phyloP scores from a whole-genome alignment of 1,140 invertebrate species.

The Heliconius hewitsoni region DNA sequence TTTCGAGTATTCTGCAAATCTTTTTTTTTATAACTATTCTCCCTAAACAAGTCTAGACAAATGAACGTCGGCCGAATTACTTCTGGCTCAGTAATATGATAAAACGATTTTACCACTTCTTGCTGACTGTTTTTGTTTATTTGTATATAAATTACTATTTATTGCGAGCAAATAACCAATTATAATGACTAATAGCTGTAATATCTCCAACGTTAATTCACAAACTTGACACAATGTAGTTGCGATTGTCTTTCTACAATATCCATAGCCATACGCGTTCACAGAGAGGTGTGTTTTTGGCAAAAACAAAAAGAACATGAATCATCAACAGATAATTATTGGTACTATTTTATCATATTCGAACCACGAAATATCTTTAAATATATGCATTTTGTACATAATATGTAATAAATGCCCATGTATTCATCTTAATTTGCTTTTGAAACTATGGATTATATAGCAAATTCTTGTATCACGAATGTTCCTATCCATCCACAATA shows the following conservation, averaged over 20 bases:
- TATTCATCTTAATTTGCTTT: neutral
- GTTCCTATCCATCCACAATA: slow-evolving; percentile 4
- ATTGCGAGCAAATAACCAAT: slow-evolving; percentile 36
- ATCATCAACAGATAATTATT: neutral
- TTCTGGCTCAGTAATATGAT: slow-evolving; percentile 34
- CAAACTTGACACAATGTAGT: neutral
- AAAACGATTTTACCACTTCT: slow-evolving; percentile 40
- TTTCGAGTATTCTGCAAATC: slow-evolving; percentile 42
- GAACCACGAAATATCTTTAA: neutral
- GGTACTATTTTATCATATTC: neutral
- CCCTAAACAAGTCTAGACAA: slow-evolving; percentile 46
- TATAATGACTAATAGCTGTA: slow-evolving; percentile 29
- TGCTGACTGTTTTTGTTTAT: slow-evolving; percentile 39
- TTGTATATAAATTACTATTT: slow-evolving; percentile 28
- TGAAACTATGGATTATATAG: neutral
- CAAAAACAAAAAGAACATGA: neutral
- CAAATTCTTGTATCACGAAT: neutral
- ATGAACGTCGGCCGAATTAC: slow-evolving; percentile 40
- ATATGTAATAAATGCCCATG: neutral
- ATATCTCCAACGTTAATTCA: slow-evolving; percentile 24
- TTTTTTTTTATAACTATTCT: slow-evolving; percentile 44
- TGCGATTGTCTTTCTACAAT: slow-evolving; percentile 17
- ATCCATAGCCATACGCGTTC: neutral
- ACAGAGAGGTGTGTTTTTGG: neutral
- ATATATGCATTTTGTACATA: neutral